Conservation (phyloP, 1,140 invertebrate genomes). For the Rhagoletis zephyria region DNA sequence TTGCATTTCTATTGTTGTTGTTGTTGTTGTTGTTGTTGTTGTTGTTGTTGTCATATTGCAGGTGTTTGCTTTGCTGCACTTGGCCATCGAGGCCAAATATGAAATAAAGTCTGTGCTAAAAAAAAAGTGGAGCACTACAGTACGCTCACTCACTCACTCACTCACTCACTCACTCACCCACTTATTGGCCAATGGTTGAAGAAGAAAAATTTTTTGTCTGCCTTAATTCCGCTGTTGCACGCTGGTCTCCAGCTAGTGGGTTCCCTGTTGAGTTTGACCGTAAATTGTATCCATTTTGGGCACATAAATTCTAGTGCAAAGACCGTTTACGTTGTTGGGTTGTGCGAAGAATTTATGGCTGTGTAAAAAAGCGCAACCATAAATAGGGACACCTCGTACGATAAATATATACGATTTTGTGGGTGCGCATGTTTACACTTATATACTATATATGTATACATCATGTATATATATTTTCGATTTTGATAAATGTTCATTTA, state of each 20-base stretch:
- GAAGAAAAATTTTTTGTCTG: neutral
- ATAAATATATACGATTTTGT: too few species aligned
- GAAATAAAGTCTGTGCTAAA: neutral
- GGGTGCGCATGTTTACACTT: too few species aligned
- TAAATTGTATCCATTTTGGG: conserved; percentile 50
- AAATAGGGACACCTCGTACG: too few species aligned
- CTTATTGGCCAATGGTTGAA: neutral
- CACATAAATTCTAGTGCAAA: conserved; percentile 44
- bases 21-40: conserved; percentile 14
- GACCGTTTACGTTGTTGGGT: neutral
- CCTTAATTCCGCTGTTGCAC: neutral
- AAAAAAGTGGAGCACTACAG: neutral
- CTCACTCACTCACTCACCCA: neutral
- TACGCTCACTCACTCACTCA: neutral
- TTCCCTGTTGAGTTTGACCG: conserved; percentile 30
- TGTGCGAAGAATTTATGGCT: neutral
- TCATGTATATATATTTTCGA: too few species aligned
- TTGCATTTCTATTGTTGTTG: neutral
- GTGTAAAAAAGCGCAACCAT: too few species aligned
- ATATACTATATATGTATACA: too few species aligned
- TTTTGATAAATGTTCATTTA: too few species aligned
- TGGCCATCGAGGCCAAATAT: neutral
- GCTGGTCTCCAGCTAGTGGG: conserved; percentile 26
- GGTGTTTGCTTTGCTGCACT: conserved; percentile 30
- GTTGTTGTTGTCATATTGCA: conserved; percentile 37